phyloP scores from a whole-genome alignment of 2,113 vertebrate species.

The Laterallus jamaicensis region DNA sequence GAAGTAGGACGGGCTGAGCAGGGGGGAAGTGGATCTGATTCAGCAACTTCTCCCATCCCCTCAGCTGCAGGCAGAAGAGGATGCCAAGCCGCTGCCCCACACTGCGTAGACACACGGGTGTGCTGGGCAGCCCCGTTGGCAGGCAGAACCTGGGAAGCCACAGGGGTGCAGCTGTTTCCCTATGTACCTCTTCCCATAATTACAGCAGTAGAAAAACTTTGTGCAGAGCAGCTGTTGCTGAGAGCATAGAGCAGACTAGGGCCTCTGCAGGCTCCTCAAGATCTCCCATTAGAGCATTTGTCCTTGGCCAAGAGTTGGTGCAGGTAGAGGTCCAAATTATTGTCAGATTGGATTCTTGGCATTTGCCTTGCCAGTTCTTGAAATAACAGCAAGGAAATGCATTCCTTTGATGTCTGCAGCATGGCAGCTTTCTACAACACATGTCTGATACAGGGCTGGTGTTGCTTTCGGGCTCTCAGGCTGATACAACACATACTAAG shows the following conservation, averaged over 20 bases:
- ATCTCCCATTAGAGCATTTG: background rate
- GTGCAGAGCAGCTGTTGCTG: background rate
- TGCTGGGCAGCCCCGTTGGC: background rate
- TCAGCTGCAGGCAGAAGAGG: background rate
- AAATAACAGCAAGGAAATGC: background rate
- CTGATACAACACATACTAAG: background rate
- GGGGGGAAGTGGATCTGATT: background rate
- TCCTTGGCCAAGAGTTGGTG: background rate
- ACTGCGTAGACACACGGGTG: accelerated
- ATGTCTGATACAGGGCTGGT: background rate
- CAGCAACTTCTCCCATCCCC: background rate
- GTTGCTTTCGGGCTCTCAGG: background rate
- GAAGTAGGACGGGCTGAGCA: background rate
- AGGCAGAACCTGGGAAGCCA: background rate
- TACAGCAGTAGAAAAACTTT: background rate
- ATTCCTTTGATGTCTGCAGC: background rate
- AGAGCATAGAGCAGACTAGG: background rate
- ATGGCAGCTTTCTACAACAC: background rate
- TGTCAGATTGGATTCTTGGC: background rate
- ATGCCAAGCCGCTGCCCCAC: accelerated
- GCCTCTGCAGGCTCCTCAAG: background rate
- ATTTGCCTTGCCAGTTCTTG: background rate
- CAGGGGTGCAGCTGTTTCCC: background rate
- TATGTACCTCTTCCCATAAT: background rate
- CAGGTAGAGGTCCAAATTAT: background rate